A percentile compares a stretch with the other conserved stretches of the same genome.
phyloP scores from a whole-genome alignment of 1,140 invertebrate genomes.

The Neomicropteryx cornuta region DNA sequence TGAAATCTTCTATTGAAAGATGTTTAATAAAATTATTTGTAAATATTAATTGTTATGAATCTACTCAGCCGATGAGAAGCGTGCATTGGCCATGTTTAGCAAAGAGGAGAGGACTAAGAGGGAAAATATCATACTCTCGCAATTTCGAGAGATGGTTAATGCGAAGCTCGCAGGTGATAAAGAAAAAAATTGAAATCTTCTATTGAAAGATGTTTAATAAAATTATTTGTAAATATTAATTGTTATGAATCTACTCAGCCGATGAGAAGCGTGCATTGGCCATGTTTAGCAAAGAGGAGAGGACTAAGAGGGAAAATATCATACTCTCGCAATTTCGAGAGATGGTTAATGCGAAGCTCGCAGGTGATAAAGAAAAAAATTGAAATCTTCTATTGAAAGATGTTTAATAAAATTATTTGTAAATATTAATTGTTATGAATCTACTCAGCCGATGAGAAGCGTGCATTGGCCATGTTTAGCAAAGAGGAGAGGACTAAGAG shows the following conservation, averaged over 20 bases:
- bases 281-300: conserved; percentile 97
- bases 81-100: conserved; percentile 95
- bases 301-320: conserved; percentile 90
- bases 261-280: conserved; percentile 97
- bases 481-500: conserved; percentile 94
- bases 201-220: too few species aligned
- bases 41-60: too few species aligned
- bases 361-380: too few species aligned
- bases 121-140: conserved; percentile 91
- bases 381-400: too few species aligned
- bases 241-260: conserved; percentile 98
- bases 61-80: conserved; percentile 98
- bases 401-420: too few species aligned
- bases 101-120: conserved; percentile 94
- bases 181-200: too few species aligned
- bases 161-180: too few species aligned
- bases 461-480: conserved; percentile 95
- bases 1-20: too few species aligned
- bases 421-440: too few species aligned
- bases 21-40: too few species aligned
- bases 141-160: conserved; percentile 87
- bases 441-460: conserved; percentile 98
- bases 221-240: too few species aligned
- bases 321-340: conserved; percentile 93
- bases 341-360: conserved; percentile 71